These are phyloP conservation scores for Pelusios castaneus DNA, from an alignment of 2,113 vertebrate genomes.

Conservation along the genomic window DNA sequence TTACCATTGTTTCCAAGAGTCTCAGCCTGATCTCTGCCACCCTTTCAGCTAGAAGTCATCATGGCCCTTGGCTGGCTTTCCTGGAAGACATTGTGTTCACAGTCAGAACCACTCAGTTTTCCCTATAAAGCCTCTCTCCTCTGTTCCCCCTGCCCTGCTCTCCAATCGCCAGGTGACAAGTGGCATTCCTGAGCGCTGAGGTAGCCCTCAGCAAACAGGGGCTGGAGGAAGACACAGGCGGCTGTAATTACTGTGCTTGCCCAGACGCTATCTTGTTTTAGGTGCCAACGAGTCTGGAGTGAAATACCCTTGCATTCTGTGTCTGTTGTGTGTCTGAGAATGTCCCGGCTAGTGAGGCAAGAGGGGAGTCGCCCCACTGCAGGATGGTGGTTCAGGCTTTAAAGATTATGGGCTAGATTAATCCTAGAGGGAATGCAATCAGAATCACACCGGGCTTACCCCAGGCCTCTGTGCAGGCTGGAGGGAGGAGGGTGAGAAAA, in stretches of 20 bases:
- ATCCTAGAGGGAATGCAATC: neutral
- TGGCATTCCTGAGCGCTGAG: neutral
- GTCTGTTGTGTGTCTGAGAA: constrained; percentile 58
- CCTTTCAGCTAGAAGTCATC: neutral
- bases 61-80: neutral
- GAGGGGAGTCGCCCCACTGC: neutral
- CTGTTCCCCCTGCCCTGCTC: neutral
- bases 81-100: neutral
- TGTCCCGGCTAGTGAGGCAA: neutral
- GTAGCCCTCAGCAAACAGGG: neutral
- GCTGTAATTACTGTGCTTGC: neutral
- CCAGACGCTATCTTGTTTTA: constrained; percentile 11
- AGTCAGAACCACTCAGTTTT: neutral
- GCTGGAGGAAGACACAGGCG: neutral
- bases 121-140: neutral
- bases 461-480: neutral
- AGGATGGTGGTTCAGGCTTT: neutral
- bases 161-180: neutral
- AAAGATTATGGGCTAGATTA: neutral
- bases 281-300: constrained; percentile 66
- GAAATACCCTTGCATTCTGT: neutral
- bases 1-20: neutral
- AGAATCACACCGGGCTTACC: neutral
- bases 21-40: neutral
- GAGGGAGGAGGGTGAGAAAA: neutral